Conservation (phyloP, 2,113 vertebrate species). For the Spheniscus mendiculus region DNA sequence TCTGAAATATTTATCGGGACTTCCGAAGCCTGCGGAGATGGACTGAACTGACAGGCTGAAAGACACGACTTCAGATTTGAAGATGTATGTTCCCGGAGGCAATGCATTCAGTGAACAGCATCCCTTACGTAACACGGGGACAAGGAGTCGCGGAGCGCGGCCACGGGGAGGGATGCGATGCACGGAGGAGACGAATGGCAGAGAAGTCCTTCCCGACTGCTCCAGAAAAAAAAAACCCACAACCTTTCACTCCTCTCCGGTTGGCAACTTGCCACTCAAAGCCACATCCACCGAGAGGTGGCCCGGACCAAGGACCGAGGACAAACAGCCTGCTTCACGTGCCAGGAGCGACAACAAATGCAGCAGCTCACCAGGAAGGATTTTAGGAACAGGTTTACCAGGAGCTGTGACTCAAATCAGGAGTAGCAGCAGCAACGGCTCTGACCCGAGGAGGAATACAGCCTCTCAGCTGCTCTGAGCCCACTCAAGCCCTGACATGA, state of each 20-base stretch:
- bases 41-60: neutral
- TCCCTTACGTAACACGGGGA: rapidly evolving
- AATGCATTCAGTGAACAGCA: neutral
- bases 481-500: neutral
- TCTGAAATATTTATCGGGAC: neutral
- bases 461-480: neutral
- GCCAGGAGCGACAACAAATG: neutral
- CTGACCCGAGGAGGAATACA: neutral
- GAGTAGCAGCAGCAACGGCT: neutral
- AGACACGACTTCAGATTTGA: neutral
- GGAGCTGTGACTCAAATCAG: neutral
- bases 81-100: neutral
- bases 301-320: neutral
- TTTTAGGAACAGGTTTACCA: neutral
- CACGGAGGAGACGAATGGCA: neutral
- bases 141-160: rapidly evolving
- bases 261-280: neutral
- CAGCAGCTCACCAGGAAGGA: neutral
- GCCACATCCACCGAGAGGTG: neutral
- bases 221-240: neutral
- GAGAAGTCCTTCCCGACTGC: neutral
- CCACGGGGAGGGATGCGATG: neutral
- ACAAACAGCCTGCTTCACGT: neutral
- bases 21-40: neutral
- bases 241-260: neutral